Percentiles rank a stretch among this genome's conserved stretches.
Evolutionary conservation across 2,888 invertebrate genomes (phyloP).

Genomic region (Lithodes maja): DNA sequence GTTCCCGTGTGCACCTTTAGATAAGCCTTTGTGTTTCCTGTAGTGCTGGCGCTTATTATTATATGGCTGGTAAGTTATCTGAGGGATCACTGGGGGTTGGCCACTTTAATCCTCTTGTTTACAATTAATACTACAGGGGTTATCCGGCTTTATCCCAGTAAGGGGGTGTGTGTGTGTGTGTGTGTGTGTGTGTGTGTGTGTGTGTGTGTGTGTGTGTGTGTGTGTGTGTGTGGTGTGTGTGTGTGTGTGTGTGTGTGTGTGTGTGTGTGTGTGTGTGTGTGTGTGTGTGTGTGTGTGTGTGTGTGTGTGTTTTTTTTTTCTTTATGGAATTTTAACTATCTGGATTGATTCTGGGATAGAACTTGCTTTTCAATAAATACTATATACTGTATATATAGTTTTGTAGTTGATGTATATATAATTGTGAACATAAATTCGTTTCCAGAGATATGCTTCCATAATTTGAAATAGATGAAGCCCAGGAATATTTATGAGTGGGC

Average conservation of each 20-base stretch:
- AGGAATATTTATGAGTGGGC: too few relatives aligned
- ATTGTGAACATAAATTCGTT: too few relatives aligned
- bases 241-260: not conserved
- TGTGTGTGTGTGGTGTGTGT: not conserved
- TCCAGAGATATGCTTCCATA: too few relatives aligned
- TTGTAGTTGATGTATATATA: too few relatives aligned
- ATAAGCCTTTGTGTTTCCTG: too few relatives aligned
- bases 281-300: constrained; percentile 1
- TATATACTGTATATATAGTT: too few relatives aligned
- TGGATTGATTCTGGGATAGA: too few relatives aligned
- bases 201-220: not conserved
- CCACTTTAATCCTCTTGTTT: not conserved
- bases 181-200: constrained; percentile 1
- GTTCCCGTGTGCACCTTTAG: too few relatives aligned
- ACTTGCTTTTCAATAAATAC: too few relatives aligned
- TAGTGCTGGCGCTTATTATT: too few relatives aligned
- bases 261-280: constrained; percentile 1
- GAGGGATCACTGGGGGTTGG: not conserved
- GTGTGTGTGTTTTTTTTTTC: not conserved
- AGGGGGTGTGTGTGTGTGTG: not conserved
- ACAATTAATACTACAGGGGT: not conserved
- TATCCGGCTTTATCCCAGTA: not conserved
- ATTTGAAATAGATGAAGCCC: too few relatives aligned
- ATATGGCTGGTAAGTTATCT: not conserved
- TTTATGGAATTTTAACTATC: too few relatives aligned